These are phyloP conservation scores for Drosophila robusta DNA, from an alignment of 2,888 invertebrate genomes.

Conservation along the genomic window DNA sequence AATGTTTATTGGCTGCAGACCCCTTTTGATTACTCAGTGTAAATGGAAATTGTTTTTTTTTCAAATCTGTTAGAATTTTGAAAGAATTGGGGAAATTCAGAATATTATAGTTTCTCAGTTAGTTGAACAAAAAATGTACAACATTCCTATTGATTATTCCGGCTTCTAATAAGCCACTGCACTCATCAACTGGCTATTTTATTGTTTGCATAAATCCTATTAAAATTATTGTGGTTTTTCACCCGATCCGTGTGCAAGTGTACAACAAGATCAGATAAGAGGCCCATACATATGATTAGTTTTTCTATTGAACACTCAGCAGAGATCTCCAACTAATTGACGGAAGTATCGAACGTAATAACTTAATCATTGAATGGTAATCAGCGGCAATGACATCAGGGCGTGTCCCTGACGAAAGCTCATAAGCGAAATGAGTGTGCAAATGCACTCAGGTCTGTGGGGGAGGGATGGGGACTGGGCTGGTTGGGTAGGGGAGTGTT, in stretches of 20 bases:
- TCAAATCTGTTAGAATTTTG: background rate
- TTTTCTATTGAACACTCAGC: conserved; percentile 58
- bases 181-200: conserved; percentile 52
- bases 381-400: conserved; percentile 44
- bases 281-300: conserved; percentile 41
- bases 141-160: conserved; percentile 52
- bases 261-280: conserved; percentile 74
- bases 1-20: background rate
- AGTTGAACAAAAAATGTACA: conserved; percentile 8
- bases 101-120: background rate
- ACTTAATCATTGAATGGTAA: conserved; percentile 67
- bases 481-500: background rate
- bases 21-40: conserved; percentile 9
- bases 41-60: conserved; percentile 6
- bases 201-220: conserved; percentile 57
- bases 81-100: conserved; percentile 26
- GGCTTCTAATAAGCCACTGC: conserved; percentile 37
- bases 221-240: conserved; percentile 73
- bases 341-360: conserved; percentile 72
- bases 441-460: background rate
- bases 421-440: conserved; percentile 34
- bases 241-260: conserved; percentile 62
- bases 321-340: conserved; percentile 40
- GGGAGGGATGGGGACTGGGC: background rate
- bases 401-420: conserved; percentile 45